Percentiles rank a stretch among this genome's conserved stretches.
Conservation (phyloP, 2,888 invertebrate genomes). For the Hermodice carunculata region DNA sequence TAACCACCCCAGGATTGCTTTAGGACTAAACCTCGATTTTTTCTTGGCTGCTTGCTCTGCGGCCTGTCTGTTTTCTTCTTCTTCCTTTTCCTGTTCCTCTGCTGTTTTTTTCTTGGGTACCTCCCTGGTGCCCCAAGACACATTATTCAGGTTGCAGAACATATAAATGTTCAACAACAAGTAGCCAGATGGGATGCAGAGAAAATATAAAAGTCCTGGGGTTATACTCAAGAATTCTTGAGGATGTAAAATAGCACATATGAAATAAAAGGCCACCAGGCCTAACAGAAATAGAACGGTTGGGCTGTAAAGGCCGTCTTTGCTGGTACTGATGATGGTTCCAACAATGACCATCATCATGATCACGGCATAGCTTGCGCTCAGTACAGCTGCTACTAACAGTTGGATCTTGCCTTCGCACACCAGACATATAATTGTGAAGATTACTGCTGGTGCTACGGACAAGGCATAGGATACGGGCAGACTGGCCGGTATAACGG, state of each 20-base stretch:
- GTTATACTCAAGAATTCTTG: slow-evolving; percentile 58
- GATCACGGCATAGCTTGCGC: slow-evolving; percentile 79
- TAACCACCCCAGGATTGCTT: slow-evolving; percentile 26
- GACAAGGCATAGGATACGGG: slow-evolving; percentile 23
- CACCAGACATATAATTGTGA: slow-evolving; percentile 49
- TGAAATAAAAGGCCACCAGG: slow-evolving; percentile 49
- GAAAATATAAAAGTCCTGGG: slow-evolving; percentile 53
- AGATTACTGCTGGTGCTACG: slow-evolving; percentile 46
- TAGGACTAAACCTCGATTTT: too few relatives aligned
- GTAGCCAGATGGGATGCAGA: slow-evolving; percentile 63
- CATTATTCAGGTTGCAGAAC: slow-evolving; percentile 57
- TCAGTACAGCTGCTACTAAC: slow-evolving; percentile 50
- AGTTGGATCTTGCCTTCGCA: slow-evolving; percentile 52
- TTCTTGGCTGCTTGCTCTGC: slow-evolving; percentile 42
- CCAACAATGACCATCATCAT: slow-evolving; percentile 63
- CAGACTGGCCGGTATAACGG: slow-evolving; percentile 18
- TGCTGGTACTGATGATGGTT: slow-evolving; percentile 48
- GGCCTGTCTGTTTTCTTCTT: slow-evolving; percentile 40
- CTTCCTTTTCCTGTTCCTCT: slow-evolving; percentile 44
- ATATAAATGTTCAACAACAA: slow-evolving; percentile 62
- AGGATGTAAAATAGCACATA: slow-evolving; percentile 50
- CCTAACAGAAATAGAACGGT: slow-evolving; percentile 54
- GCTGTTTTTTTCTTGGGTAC: slow-evolving; percentile 55
- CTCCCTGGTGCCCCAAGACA: slow-evolving; percentile 66
- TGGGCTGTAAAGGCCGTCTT: slow-evolving; percentile 50